phyloP scores from a whole-genome alignment of 2,888 invertebrate species.

The Prionchulus punctatus region DNA sequence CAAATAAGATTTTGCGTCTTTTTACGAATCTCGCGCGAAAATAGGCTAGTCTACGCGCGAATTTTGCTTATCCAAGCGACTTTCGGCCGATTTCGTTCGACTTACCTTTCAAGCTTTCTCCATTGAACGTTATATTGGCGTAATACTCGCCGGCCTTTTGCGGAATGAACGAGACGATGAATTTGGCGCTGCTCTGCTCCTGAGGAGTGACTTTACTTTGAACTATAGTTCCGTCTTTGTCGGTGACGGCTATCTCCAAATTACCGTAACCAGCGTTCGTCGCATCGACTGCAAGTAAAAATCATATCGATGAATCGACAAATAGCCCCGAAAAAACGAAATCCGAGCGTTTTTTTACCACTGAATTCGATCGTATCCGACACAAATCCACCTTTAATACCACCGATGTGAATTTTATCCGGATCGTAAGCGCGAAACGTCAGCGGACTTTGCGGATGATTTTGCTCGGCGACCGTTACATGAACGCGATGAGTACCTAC shows the following conservation, averaged over 20 bases:
- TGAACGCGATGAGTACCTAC: constrained; percentile 80
- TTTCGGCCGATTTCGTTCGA: no score
- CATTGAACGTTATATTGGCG: constrained; percentile 93
- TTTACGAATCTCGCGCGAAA: no score
- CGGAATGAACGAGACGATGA: constrained; percentile 89
- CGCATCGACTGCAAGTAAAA: constrained; percentile 55
- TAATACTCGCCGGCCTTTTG: constrained; percentile 82
- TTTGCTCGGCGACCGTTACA: constrained; percentile 54
- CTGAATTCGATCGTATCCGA: constrained; percentile 48
- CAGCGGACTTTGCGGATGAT: constrained; percentile 80
- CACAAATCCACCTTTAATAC: constrained; percentile 67
- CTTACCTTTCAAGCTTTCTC: constrained; percentile 44
- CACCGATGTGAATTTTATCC: constrained; percentile 37
- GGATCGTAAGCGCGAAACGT: constrained; percentile 78
- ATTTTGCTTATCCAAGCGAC: no score
- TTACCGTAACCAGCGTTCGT: constrained; percentile 84
- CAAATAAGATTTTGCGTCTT: no score
- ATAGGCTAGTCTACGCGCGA: no score
- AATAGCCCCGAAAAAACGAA: not conserved
- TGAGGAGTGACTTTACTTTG: constrained; percentile 7
- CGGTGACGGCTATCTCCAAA: constrained; percentile 81
- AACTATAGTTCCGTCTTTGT: constrained; percentile 12
- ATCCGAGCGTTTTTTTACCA: constrained; percentile 12
- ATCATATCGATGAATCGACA: not conserved
- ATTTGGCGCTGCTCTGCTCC: constrained; percentile 36